These are phyloP conservation scores for Misgurnus mizolepis DNA, from an alignment of 2,113 vertebrate genomes.

Conservation along the genomic window DNA sequence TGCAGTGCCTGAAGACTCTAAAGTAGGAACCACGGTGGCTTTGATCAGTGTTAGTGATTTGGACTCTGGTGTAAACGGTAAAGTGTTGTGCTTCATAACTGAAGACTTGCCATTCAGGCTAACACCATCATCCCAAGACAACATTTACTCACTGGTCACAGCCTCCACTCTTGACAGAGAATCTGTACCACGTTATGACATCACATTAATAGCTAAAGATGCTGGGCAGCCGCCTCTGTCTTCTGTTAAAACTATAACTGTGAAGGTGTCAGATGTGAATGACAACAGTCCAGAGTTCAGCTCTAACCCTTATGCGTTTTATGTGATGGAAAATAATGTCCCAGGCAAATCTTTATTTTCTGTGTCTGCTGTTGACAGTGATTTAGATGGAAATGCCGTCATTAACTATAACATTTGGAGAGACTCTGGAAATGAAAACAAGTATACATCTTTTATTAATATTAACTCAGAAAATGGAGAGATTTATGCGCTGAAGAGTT, in stretches of 20 bases:
- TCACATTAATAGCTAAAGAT: constrained; percentile 65
- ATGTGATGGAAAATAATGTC: constrained; percentile 66
- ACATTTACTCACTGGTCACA: constrained; percentile 66
- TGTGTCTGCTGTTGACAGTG: constrained; percentile 64
- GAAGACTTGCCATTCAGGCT: constrained; percentile 63
- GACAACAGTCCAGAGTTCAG: constrained; percentile 68
- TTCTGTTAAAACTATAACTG: constrained; percentile 63
- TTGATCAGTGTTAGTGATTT: constrained; percentile 68
- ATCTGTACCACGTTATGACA: constrained; percentile 54
- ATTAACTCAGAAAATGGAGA: constrained; percentile 68
- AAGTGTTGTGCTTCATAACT: constrained; percentile 71
- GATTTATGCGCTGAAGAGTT: constrained; percentile 59
- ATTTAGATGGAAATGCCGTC: constrained; percentile 61
- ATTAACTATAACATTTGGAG: constrained; percentile 66
- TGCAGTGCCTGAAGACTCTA: constrained; percentile 70
- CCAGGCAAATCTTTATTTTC: constrained; percentile 57
- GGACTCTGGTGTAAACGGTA: constrained; percentile 69
- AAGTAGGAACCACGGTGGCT: constrained; percentile 64
- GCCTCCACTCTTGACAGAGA: constrained; percentile 65
- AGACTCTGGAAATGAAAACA: constrained; percentile 37
- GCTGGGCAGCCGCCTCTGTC: constrained; percentile 61
- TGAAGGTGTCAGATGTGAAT: constrained; percentile 68
- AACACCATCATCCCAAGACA: constrained; percentile 58
- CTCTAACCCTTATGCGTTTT: constrained; percentile 51
- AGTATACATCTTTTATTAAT: constrained; percentile 55